phyloP scores from a whole-genome alignment of 2,797 vertebrate genomes.

The Tympanoctomys barrerae region DNA sequence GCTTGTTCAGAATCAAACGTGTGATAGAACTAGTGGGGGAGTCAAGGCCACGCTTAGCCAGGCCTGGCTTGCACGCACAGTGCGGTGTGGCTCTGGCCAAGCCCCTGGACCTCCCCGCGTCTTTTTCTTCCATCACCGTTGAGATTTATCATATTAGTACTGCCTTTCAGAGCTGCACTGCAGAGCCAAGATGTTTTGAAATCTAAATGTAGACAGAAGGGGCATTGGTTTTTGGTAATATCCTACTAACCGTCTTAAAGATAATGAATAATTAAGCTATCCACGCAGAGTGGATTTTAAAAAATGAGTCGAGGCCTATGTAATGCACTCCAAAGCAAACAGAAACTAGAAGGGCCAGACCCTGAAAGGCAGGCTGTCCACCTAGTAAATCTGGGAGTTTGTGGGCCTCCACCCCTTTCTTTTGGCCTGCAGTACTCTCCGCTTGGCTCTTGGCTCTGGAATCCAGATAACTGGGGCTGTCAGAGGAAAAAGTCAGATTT shows the following conservation, averaged over 20 bases:
- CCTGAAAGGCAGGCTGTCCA: not conserved
- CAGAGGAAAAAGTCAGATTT: constrained; percentile 38
- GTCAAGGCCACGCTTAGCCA: not conserved
- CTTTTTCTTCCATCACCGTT: not conserved
- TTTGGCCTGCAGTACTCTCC: not conserved
- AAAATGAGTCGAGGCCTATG: not conserved
- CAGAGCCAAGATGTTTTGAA: constrained; percentile 29
- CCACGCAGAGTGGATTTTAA: not conserved
- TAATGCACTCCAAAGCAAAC: not conserved
- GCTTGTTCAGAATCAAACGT: constrained; percentile 34
- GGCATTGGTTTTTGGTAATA: not conserved
- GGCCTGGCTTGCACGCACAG: not conserved
- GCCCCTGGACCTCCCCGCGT: not conserved
- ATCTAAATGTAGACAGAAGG: not conserved
- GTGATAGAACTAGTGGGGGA: not conserved
- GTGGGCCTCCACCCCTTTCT: not conserved
- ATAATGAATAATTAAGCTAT: not conserved
- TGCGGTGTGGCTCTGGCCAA: not conserved
- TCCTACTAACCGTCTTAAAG: not conserved
- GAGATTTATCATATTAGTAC: not conserved
- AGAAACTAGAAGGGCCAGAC: not conserved
- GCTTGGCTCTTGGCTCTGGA: not conserved
- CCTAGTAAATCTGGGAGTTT: constrained; percentile 1
- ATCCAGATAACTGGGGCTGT: not conserved
- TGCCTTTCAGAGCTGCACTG: not conserved